Evolutionary conservation across 2,888 invertebrate genomes (phyloP), one percentile per base, ranked within the genome.

Genomic region (Phengaris alcon): DNA sequence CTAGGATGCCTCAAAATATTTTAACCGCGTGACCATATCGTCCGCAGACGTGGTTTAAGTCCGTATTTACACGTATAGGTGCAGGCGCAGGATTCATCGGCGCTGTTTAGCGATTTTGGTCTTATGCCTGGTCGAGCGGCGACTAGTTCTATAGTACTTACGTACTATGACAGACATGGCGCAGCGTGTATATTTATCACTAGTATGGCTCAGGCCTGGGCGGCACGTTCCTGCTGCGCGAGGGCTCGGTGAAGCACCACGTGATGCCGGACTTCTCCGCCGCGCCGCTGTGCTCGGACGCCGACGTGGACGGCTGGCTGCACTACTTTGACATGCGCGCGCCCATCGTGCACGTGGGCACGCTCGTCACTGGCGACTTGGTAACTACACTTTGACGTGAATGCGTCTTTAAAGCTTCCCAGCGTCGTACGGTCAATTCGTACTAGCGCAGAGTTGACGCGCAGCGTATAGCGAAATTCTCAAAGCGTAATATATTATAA

Each of bases 181-280:
- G 48, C 35, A 35, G 6, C 48, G 48, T 22, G 22, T 48, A 8
- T 8, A 48, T 48, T 48, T 6, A 48, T 48, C 48, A 4, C 6
- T 48, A 48, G 6, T 7, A 48, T 48, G 0, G 5, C 6, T 15
- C 64, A 96, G 98, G 97, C 75, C 87, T 99, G 76, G 99, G 99
- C 76, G 99, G 99, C 75, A 94, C 96, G 68, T 99, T 99, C 90
- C 84, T 98, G 74, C 89, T 99, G 74, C 96, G 96, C 82, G 94
- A 95, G 79, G 99, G 99, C 1, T 95, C 95, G 85, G 97, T 96
- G 1, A 97, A 97, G 86, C 96, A 97, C 86, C 99, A 99, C 91
- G 96, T 99, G 79, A 99, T 99, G 99, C 97, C 97, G 57, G 98
- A 98, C 86, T 99, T 99, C 91, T 97, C 98, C 0, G 85, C 91